Base-by-base conservation (phyloP, 2,888 invertebrate genomes). In the Drosophila mercatorum region DNA sequence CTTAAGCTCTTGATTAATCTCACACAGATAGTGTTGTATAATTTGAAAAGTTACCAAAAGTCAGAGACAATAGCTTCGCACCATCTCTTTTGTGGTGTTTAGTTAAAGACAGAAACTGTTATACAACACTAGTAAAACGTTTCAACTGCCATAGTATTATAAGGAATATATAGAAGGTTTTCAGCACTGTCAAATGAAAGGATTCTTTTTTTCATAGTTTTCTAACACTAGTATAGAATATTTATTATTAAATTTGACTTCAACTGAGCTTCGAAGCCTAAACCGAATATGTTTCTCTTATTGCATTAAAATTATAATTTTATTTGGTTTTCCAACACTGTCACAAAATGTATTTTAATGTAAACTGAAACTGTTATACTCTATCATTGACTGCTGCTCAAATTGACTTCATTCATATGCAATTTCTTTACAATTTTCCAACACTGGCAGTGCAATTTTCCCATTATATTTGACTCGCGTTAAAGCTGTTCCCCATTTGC, bases 401-500 rank as follows among this genome's bases (percentile, higher is more conserved):
- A 8, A 8, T 11, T 31, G n/a, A 2, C 49, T n/a, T 10, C 2
- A 3, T 2, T 10, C 2, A 3, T 2, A 47, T 31, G 2, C 3
- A 31, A 10, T 51, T 7, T 12, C 17, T 34, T 17, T 22, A 17
- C 0, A 10, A 6, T 28, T 34, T 26, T 8, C 1, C 49, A 40
- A 28, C 47, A 40, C 59, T 40, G 40, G 3, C 31, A 17, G 1
- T 5, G 40, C 6, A 2, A 55, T 11, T 55, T 53, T 41, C 28
- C 31, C 41, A 17, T 28, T 41, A 17, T 31, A 11, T 17, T 17
- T 28, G 41, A 31, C 12, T 28, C 28, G 1, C 2, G 49, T 34
- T 53, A 38, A 28, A 41, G 10, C 56, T 55, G 41, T 10, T 40
- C 28, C 38, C 14, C 40, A 43, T 60, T 41, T 34, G 56, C 10